phyloP scores from a whole-genome alignment of 2,113 vertebrate genomes.

The Gracilinanus agilis region DNA sequence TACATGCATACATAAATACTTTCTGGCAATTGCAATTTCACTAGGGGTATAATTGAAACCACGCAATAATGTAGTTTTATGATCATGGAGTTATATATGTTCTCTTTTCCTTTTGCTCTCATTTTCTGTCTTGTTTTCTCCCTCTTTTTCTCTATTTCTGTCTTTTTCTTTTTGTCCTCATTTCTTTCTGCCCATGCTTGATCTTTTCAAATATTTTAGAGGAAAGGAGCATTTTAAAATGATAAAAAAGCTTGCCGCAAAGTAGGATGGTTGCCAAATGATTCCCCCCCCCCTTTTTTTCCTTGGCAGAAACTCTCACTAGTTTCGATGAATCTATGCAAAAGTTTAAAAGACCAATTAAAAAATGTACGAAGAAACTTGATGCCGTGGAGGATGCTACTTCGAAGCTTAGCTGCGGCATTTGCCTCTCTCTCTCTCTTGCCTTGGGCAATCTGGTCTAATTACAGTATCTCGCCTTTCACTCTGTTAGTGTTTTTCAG shows the following conservation, averaged over 20 bases:
- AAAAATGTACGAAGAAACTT: conserved; percentile 70
- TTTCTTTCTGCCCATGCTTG: neutral
- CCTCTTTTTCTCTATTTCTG: neutral
- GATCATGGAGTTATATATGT: conserved; percentile 1
- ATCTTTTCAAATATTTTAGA: conserved; percentile 49
- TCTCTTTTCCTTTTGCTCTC: neutral
- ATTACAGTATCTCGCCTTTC: conserved; percentile 74
- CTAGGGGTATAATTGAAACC: conserved; percentile 28
- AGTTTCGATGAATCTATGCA: conserved; percentile 55
- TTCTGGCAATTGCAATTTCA: neutral
- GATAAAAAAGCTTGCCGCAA: conserved; percentile 50
- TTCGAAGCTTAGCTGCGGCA: conserved; percentile 63
- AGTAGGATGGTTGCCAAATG: conserved; percentile 21
- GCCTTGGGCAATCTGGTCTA: conserved; percentile 72
- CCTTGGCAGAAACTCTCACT: conserved; percentile 53
- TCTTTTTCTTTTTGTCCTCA: conserved; percentile 16
- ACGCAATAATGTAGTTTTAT: neutral
- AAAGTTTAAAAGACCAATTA: conserved; percentile 67
- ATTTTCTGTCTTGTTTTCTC: neutral
- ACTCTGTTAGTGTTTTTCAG: conserved; percentile 73
- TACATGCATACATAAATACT: neutral
- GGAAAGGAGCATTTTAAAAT: conserved; percentile 45
- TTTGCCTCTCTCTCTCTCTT: conserved; percentile 57
- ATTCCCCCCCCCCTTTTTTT: conserved; percentile 17
- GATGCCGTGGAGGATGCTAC: conserved; percentile 60